Base-by-base conservation (phyloP, 2,888 invertebrate species). In the Mythimna vitellina region DNA sequence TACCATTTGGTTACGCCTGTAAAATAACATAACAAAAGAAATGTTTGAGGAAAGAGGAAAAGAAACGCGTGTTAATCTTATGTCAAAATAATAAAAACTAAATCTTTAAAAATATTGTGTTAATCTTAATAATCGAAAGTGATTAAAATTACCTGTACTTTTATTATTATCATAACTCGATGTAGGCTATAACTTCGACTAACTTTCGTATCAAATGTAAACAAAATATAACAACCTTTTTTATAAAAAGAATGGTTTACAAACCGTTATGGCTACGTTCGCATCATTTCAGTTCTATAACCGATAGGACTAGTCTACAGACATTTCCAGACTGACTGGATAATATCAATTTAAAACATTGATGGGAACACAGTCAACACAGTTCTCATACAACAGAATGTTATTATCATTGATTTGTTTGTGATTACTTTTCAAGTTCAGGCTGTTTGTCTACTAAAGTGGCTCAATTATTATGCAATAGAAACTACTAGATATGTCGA, bases 151-250 rank as follows among this genome's bases (percentile, higher is more conserved):
- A 94, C 91, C 92, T 95, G 95, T 95, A 95, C 94, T 95, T 95
- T 93, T 94, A 95, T 95, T 95, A 95, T 95, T 95, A 95, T 95
- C 93, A 89, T 92, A 92, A 91, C 90, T 95, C 95, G 95, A 95
- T 95, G 95, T 94, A 93, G 91, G 89, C 92, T 93, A 91, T 86
- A 91, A 89, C 87, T 90, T 90, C 88, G 87, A 91, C 93, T 93
- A 92, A 90, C 88, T 90, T 86, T 90, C 88, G 90, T 93, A 93
- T 93, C 92, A 94, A 94, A 93, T 92, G 92, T 94, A 92, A 92
- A 92, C 90, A 93, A 93, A 93, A 90, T 92, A 92, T 91, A 91
- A 89, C 89, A 90, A 90, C 88, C 82, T 87, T 90, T 89, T 90
- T 89, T 81, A 83, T 84, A 85, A 88, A 90, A 88, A 87, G 87